Conservation (phyloP, 1,140 invertebrate genomes). For the Araneus ventricosus region DNA sequence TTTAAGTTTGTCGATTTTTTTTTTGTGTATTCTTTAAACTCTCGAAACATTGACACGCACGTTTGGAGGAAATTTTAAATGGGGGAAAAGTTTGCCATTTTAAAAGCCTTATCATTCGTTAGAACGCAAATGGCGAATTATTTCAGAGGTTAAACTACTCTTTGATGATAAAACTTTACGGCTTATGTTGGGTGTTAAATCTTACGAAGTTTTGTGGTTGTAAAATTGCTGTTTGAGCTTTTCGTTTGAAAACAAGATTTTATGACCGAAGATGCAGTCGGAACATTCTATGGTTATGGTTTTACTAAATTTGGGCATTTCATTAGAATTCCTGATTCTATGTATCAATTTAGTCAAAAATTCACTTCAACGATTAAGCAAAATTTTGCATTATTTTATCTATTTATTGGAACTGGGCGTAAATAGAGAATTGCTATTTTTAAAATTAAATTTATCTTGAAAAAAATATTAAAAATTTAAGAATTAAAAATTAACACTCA, state of each 20-base stretch:
- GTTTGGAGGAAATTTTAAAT: background rate
- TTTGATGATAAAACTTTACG: background rate
- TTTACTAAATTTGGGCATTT: background rate
- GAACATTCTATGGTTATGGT: background rate
- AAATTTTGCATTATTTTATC: no score
- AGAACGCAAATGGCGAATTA: conserved; percentile 8
- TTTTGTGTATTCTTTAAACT: background rate
- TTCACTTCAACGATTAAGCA: no score
- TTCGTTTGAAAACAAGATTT: background rate
- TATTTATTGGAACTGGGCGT: no score
- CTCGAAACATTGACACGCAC: conserved; percentile 6
- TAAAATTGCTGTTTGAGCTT: background rate
- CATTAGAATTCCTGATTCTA: background rate
- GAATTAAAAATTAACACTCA: no score
- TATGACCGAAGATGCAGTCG: background rate
- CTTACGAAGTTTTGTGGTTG: background rate
- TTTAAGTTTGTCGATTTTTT: conserved; percentile 24
- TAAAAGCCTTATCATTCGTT: conserved; percentile 20
- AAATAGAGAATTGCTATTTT: no score
- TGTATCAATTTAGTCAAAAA: background rate
- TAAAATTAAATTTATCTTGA: no score
- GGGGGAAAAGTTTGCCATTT: background rate
- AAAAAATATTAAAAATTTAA: no score
- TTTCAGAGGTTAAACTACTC: background rate
- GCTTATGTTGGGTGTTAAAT: background rate